Conservation (phyloP, 2,797 vertebrate species). For the Cygnus olor region DNA sequence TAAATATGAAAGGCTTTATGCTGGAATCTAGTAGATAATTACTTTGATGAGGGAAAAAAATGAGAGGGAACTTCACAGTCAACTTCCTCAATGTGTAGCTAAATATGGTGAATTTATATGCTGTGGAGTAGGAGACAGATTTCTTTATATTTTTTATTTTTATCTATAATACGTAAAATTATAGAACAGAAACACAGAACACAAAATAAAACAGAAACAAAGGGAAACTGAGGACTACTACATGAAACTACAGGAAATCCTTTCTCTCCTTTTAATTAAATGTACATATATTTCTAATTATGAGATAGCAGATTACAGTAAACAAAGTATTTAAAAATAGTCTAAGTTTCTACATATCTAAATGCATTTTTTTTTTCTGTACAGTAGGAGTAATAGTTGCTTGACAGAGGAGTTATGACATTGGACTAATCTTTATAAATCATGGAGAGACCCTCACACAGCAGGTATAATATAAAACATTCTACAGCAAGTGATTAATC, state of each 20-base stretch:
- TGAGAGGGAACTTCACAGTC: not conserved
- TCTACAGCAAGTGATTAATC: conserved; percentile 16
- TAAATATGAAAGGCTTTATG: not conserved
- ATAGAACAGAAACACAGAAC: not conserved
- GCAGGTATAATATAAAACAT: conserved; percentile 7
- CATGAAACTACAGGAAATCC: not conserved
- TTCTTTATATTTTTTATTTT: not conserved
- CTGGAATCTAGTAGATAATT: not conserved
- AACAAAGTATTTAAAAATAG: not conserved
- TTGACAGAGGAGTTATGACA: not conserved
- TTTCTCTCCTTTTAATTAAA: not conserved
- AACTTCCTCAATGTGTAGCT: not conserved
- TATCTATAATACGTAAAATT: not conserved
- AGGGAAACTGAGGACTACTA: not conserved
- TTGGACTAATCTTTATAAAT: not conserved
- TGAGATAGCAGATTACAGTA: not conserved
- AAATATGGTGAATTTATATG: not conserved
- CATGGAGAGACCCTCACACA: not conserved
- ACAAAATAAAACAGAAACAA: not conserved
- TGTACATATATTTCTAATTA: not conserved
- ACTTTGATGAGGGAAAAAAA: conserved; percentile 8
- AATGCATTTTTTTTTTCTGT: not conserved
- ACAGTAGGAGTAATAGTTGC: not conserved
- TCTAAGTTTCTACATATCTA: not conserved
- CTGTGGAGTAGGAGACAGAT: not conserved